Evolutionary conservation across 2,113 vertebrate species (phyloP), one percentile per base, ranked within the genome.

Genomic region (Telmatochromis sp.): DNA sequence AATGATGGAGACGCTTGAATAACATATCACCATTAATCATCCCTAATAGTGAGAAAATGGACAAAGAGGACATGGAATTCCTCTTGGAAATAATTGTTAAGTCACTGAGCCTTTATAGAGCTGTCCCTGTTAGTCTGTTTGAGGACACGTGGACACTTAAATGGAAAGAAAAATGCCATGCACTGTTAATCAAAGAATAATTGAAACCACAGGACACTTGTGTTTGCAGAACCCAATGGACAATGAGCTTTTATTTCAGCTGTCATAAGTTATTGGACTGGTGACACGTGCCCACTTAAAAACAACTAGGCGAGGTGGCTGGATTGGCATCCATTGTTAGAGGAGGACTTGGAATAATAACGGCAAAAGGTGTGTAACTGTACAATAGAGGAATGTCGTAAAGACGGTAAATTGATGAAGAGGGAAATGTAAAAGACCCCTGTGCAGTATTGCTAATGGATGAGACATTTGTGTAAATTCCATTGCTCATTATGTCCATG

Each of bases 211-310:
- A 80, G 90, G 93, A 89, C 78, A 88, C 87, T 82, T 85, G 23
- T 84, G 87, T 92, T 91, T 93, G 92, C 85, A 86, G 92, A 90
- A 89, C 55, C 55, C 65, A 60, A 58, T 12, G 84, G 35, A 94
- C 93, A 94, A 93, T 91, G 54, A 89, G 83, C 93, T 93, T 94
- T 95, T 94, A 93, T 92, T 89, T 92, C 81, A 51, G 89, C 89
- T 92, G 93, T 92, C 94, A 84, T 86, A 73, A 81, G 33, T 37
- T 84, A 88, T 95, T 93, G 92, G 92, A 91, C 83, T 83, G 54
- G 21, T 79, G 93, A 93, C 94, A 95, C 84, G 78, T 95, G 92
- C 87, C 92, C 89, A 95, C 87, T 95, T 95, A 95, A 95, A 95
- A 58, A 83, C 86, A 68, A 93, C 93, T 93, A 83, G 14, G 42